These are phyloP conservation scores for Zoanthus sansibaricus DNA, from an alignment of 92 coral and sea anemone species.

Conservation along the genomic window DNA sequence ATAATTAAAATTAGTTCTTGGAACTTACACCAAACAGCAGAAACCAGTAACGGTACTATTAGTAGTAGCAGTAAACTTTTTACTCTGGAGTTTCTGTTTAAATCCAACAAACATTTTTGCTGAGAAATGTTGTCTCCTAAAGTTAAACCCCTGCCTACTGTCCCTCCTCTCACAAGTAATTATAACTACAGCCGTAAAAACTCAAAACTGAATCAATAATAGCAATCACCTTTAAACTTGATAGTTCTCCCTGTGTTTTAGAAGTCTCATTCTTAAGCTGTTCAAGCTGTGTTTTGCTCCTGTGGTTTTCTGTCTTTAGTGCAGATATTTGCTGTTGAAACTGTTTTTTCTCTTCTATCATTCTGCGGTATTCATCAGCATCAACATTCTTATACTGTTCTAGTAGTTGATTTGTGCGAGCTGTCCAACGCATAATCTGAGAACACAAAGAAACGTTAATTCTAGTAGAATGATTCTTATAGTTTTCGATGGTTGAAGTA, in stretches of 20 bases:
- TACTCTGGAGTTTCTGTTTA: too few species aligned
- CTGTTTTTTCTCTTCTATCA: conserved; percentile 90
- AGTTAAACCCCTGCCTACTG: too few species aligned
- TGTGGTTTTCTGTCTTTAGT: conserved; percentile 80
- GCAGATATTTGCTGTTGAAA: conserved; percentile 84
- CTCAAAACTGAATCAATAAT: neutral
- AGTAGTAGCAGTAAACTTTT: too few species aligned
- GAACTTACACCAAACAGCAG: too few species aligned
- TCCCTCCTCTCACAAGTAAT: neutral
- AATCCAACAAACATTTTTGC: too few species aligned
- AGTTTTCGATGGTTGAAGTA: too few species aligned
- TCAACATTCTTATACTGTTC: conserved; percentile 94
- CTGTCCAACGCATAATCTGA: conserved; percentile 94
- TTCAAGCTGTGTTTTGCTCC: conserved; percentile 78
- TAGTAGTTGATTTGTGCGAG: conserved; percentile 83
- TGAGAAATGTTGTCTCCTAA: too few species aligned
- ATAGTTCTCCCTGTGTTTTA: conserved; percentile 81
- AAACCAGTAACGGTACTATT: too few species aligned
- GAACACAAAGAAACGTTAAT: neutral
- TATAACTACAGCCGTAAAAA: neutral
- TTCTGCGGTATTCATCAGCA: conserved; percentile 89
- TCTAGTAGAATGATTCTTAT: too few species aligned
- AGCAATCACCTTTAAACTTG: conserved; percentile 62
- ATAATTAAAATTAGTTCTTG: too few species aligned
- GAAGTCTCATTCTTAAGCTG: conserved; percentile 69